Conservation (phyloP, 2,113 vertebrate species). For the Laticauda laticaudata region DNA sequence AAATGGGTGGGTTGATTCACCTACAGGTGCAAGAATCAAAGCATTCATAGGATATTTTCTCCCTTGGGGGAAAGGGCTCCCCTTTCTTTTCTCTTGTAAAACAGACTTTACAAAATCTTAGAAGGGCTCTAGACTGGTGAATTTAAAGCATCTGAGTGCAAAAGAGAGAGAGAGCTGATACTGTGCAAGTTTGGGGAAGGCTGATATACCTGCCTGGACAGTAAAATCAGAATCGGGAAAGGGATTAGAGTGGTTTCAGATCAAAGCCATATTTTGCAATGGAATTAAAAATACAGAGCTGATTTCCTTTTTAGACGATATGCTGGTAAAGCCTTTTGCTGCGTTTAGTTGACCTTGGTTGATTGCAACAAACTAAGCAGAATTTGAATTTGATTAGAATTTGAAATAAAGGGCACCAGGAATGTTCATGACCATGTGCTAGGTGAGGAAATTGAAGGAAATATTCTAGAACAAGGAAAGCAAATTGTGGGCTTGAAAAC, state of each 20-base stretch:
- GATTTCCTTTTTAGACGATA: neutral
- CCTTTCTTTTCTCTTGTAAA: neutral
- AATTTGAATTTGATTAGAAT: neutral
- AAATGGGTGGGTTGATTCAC: neutral
- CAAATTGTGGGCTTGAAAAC: neutral
- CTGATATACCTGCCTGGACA: neutral
- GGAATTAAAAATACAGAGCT: neutral
- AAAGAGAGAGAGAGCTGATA: neutral
- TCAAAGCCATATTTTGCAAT: neutral
- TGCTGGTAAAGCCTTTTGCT: neutral
- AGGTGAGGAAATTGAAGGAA: neutral
- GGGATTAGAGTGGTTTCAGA: neutral
- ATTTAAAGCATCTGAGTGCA: neutral
- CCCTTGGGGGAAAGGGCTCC: neutral
- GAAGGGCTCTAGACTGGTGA: neutral
- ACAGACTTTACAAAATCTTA: neutral
- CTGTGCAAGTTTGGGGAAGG: neutral
- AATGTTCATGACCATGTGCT: neutral
- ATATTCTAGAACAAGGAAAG: neutral
- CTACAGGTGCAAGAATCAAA: neutral
- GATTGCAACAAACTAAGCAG: neutral
- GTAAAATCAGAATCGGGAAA: neutral
- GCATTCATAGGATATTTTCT: neutral
- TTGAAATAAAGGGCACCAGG: neutral
- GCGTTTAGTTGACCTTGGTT: neutral